Evolutionary conservation across 2,113 vertebrate genomes (phyloP).

Genomic region (Pachycephala philippinensis): DNA sequence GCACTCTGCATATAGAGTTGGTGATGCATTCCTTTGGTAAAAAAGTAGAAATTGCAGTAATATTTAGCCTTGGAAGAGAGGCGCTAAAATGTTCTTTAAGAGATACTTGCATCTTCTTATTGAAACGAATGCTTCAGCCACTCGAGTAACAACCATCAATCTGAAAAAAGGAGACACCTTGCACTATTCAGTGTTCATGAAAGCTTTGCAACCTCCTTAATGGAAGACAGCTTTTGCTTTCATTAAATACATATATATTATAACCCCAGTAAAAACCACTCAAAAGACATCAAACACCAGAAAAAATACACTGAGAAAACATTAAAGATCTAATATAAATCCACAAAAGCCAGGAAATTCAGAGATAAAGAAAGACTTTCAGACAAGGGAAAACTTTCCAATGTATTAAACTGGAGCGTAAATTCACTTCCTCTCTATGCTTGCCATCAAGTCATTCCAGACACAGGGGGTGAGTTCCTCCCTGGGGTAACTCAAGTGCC

Average conservation of each 20-base stretch:
- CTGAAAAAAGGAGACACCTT: neutral
- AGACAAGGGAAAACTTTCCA: slow-evolving; percentile 47
- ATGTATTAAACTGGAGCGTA: slow-evolving; percentile 44
- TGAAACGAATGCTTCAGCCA: neutral
- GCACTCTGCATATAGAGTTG: neutral
- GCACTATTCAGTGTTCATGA: neutral
- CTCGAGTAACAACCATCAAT: neutral
- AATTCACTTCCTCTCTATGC: slow-evolving; percentile 55
- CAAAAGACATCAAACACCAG: slow-evolving; percentile 48
- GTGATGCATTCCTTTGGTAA: neutral
- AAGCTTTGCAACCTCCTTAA: slow-evolving; percentile 15
- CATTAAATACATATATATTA: slow-evolving; percentile 24
- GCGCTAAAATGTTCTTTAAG: neutral
- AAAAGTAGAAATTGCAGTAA: neutral
- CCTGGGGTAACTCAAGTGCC: neutral
- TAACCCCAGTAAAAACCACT: slow-evolving; percentile 48
- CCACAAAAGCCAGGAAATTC: slow-evolving; percentile 65
- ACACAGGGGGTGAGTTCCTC: neutral
- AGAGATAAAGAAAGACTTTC: slow-evolving; percentile 60
- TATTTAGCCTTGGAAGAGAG: neutral
- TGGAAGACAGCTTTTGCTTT: slow-evolving; percentile 40
- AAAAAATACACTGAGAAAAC: slow-evolving; percentile 53
- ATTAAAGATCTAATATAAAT: slow-evolving; percentile 61
- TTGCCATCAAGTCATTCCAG: slow-evolving; percentile 57
- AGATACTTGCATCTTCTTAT: neutral